Percentiles rank a stretch among this genome's conserved stretches.
Evolutionary conservation across 2,888 invertebrate species (phyloP).

Genomic region (Atethmia centrago): DNA sequence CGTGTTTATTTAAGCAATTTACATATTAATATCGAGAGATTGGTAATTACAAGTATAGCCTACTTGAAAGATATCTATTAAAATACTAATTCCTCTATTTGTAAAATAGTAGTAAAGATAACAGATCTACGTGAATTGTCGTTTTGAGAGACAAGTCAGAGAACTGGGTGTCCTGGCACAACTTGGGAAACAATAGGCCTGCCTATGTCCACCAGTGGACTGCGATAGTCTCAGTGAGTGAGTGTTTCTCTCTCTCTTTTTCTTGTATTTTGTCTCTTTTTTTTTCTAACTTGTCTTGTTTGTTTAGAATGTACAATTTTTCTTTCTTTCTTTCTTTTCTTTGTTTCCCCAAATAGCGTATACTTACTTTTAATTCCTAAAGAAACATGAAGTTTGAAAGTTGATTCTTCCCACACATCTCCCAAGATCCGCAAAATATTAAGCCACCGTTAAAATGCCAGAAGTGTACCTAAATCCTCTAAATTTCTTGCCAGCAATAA

Average conservation of each 20-base stretch:
- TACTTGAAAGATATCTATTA: not conserved
- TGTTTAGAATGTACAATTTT: too few species aligned
- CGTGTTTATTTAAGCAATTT: slow-evolving; percentile 26
- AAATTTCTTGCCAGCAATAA: not conserved
- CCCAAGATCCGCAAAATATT: not conserved
- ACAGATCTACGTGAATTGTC: not conserved
- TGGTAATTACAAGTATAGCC: not conserved
- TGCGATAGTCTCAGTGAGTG: not conserved
- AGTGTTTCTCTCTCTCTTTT: too few species aligned
- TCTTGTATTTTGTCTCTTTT: too few species aligned
- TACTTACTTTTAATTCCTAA: not conserved
- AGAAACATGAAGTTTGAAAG: not conserved
- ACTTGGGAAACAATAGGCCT: not conserved
- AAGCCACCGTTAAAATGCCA: not conserved
- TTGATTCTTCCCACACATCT: not conserved
- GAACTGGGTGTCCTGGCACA: not conserved
- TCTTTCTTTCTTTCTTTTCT: too few species aligned
- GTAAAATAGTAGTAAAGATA: too few species aligned
- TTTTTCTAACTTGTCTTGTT: too few species aligned
- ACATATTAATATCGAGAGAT: slow-evolving; percentile 7
- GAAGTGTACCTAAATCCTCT: not conserved
- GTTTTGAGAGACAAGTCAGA: not conserved
- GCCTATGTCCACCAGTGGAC: not conserved
- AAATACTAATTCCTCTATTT: not conserved
- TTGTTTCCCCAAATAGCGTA: not conserved